These are phyloP conservation scores for Orius laevigatus DNA, from an alignment of 1,140 invertebrate genomes.

Conservation along the genomic window DNA sequence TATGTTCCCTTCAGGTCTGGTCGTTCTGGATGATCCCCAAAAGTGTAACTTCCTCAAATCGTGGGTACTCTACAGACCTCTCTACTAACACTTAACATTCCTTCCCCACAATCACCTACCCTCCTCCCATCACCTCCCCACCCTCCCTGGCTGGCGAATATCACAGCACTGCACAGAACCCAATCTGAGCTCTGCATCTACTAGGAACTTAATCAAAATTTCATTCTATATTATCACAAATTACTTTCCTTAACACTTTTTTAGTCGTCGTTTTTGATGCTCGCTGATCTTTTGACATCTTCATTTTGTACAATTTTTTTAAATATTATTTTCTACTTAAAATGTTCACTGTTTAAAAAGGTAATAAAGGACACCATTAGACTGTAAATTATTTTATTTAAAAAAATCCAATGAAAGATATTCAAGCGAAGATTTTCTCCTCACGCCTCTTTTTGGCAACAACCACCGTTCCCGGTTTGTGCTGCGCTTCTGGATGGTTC, in stretches of 20 bases:
- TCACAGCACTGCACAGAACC: neutral
- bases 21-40: too few relatives aligned
- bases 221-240: neutral
- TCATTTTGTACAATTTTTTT: too few relatives aligned
- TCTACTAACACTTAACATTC: too few relatives aligned
- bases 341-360: too few relatives aligned
- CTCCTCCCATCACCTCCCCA: too few relatives aligned
- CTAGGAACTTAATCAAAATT: neutral
- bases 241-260: constrained; percentile 10
- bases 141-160: neutral
- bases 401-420: too few relatives aligned
- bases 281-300: constrained; percentile 6
- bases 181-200: neutral
- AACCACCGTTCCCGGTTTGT: constrained; percentile 89
- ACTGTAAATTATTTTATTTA: neutral
- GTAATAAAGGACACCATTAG: too few relatives aligned
- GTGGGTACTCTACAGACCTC: too few relatives aligned
- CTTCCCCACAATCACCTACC: too few relatives aligned
- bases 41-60: too few relatives aligned
- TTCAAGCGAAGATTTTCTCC: constrained; percentile 82
- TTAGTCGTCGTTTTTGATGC: constrained; percentile 16
- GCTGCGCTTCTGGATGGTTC: constrained; percentile 96
- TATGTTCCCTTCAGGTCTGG: too few relatives aligned
- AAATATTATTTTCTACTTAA: too few relatives aligned
- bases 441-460: constrained; percentile 85